These are phyloP conservation scores for Melanotaenia nigrans DNA, from an alignment of 2,797 vertebrate species.

Conservation along the genomic window DNA sequence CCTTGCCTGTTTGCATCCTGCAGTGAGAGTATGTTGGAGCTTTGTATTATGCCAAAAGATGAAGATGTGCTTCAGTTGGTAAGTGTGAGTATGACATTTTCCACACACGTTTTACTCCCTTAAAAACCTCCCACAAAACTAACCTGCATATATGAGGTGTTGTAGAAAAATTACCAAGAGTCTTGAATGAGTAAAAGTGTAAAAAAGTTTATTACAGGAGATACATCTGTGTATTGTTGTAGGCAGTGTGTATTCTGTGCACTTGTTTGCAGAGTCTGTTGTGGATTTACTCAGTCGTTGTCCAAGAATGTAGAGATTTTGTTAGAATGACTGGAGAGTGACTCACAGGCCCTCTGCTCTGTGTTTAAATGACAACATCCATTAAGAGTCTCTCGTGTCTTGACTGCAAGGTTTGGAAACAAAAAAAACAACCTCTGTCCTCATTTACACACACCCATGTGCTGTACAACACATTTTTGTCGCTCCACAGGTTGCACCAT, in stretches of 20 bases:
- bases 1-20: neutral
- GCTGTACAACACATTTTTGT: slow-evolving; percentile 60
- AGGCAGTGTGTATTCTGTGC: neutral
- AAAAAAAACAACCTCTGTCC: slow-evolving; percentile 7
- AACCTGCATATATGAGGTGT: neutral
- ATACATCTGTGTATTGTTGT: neutral
- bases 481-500: slow-evolving; percentile 63
- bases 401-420: slow-evolving; percentile 9
- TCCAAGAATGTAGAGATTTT: slow-evolving; percentile 61
- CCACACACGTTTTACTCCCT: slow-evolving; percentile 9
- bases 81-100: slow-evolving; percentile 79
- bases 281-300: slow-evolving; percentile 29
- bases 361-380: slow-evolving; percentile 64
- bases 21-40: slow-evolving; percentile 93
- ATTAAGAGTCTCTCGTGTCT: slow-evolving; percentile 37
- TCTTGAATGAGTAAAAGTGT: too few relatives aligned
- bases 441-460: slow-evolving; percentile 56
- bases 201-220: too few relatives aligned
- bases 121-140: neutral
- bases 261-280: slow-evolving; percentile 23
- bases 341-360: slow-evolving; percentile 54
- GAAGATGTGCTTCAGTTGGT: slow-evolving; percentile 98
- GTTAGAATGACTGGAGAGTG: slow-evolving; percentile 42
- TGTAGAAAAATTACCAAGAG: too few relatives aligned
- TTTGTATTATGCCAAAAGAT: slow-evolving; percentile 98